These are phyloP conservation scores for Hoplias malabaricus DNA, from an alignment of 2,113 vertebrate genomes.

Conservation along the genomic window DNA sequence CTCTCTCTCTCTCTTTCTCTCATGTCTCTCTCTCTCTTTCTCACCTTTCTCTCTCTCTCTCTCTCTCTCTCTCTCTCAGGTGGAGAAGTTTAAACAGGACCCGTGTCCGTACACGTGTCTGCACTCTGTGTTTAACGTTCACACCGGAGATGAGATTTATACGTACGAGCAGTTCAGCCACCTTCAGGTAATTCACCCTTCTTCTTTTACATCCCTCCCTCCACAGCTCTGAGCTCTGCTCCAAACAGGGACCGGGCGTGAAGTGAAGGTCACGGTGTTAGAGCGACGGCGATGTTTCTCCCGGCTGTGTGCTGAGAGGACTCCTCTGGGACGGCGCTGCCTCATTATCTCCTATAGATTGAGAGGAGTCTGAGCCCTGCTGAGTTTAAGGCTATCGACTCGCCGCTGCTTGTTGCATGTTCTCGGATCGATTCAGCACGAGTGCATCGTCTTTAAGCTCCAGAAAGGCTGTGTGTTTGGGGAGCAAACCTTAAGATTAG, in stretches of 20 bases:
- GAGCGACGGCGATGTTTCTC: not conserved
- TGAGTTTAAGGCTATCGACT: not conserved
- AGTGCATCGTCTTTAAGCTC: not conserved
- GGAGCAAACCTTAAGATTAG: not conserved
- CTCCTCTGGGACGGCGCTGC: not conserved
- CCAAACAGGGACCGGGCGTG: not conserved
- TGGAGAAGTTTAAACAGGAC: slow-evolving; percentile 94
- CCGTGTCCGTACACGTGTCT: slow-evolving; percentile 90
- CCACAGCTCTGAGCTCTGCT: slow-evolving; percentile 60
- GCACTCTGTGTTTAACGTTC: slow-evolving; percentile 87
- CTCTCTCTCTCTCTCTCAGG: slow-evolving; percentile 68
- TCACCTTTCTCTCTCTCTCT: slow-evolving; percentile 15
- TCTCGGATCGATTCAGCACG: not conserved
- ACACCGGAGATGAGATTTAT: slow-evolving; percentile 88
- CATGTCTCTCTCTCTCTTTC: not conserved
- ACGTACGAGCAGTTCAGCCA: slow-evolving; percentile 83
- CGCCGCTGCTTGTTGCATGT: not conserved
- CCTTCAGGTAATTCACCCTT: slow-evolving; percentile 82
- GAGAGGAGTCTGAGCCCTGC: not conserved
- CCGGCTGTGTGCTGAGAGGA: not conserved
- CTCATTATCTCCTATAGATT: slow-evolving; percentile 7
- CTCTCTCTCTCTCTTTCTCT: not conserved
- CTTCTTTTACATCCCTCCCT: not conserved
- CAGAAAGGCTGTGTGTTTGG: not conserved
- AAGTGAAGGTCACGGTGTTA: slow-evolving; percentile 1